Base-by-base conservation (phyloP, 2,888 invertebrate species). In the Phasia obesa region DNA sequence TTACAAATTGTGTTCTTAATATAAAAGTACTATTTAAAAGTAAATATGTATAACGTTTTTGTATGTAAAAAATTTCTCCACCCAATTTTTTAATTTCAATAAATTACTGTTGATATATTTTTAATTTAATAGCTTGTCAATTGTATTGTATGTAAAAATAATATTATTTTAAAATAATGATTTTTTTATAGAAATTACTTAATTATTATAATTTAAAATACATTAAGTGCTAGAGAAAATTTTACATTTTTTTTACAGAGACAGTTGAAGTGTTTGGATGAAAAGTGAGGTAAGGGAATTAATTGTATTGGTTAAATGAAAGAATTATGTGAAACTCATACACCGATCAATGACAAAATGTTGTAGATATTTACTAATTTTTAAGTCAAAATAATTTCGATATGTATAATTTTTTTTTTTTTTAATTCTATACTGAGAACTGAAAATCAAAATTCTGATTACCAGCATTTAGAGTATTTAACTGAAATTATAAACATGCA, bases 21-120 rank as follows among this genome's bases (percentile, higher is more conserved):
- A 35, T 21, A 65, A 64, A 73, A 65, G 65, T 76, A 73, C 5
- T 70, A 69, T 60, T 74, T 55, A 55, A 60, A 74, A 57, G 57
- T 62, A 57, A 35, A 67, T 62, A 42, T 35, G 42, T 42, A 21
- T 51, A 80, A 35, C 42, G 11, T 44, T 47, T 64, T 35, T 73
- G 38, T 69, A 70, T 47, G 25, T 70, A 70, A 35, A 59, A 67
- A 57, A 88, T 89, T 90, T 89, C 91, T 91, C 91, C 91, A 91
- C 91, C 91, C 91, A 91, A 87, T 90, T 91, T 81, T 90, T 90
- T 91, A 84, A 79, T 84, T 86, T 81, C 83, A 79, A 85, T 80
- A 81, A 64, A 53, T 65, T 74, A 78, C 35, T 65, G 17, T 59
- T 78, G 42, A 42, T 60, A 19, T 44, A 25, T 47, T 59, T 74